Base-by-base conservation (phyloP, 2,797 vertebrate species). In the Anas bernieri region DNA sequence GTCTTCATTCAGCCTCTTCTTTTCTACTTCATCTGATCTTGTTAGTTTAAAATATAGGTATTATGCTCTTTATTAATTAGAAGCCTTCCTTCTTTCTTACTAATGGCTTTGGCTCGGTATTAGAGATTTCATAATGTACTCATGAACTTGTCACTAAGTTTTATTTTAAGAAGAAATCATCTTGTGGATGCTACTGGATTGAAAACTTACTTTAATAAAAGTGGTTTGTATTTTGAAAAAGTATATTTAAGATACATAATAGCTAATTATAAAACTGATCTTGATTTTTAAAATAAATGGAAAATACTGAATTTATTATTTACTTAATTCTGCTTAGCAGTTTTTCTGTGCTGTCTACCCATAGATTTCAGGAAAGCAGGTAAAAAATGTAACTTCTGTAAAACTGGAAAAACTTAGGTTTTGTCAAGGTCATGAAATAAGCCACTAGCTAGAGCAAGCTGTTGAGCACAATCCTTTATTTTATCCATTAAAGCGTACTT, bases 201-300 rank as follows among this genome's bases (percentile, higher is more conserved):
- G 39, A 73, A 54, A 84, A 56, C 28, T 64, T 28, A 22, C 35
- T 77, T 86, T 70, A 23, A 37, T 64, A 48, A 37, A 80, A 58
- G 26, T 33, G 14, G 8, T 73, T 77, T 91, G 14, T 12, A 33
- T 88, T 80, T 33, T 56, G 48, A 87, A 89, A 67, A 7, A 26
- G 14, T 77, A 37, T 3, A 1, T 25, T 67, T 12, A 59, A 75
- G 50, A 80, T 31, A 85, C 69, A 52, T 46, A 78, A 62, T 30
- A 54, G 26, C 48, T 41, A 86, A 69, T 68, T 26, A 80, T 58
- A 68, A 90, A 68, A 35, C 12, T 74, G 41, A 64, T 31, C 20
- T 90, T 78, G 73, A 83, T 86, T 90, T 91, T 84, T 35, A 63
- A 61, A 69, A 84, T 31, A 90, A 92, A 66, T 55, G 41, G 25